Evolutionary conservation across 2,888 invertebrate genomes (phyloP), one percentile per base, ranked within the genome.

Genomic region (Synergus laeviventris): DNA sequence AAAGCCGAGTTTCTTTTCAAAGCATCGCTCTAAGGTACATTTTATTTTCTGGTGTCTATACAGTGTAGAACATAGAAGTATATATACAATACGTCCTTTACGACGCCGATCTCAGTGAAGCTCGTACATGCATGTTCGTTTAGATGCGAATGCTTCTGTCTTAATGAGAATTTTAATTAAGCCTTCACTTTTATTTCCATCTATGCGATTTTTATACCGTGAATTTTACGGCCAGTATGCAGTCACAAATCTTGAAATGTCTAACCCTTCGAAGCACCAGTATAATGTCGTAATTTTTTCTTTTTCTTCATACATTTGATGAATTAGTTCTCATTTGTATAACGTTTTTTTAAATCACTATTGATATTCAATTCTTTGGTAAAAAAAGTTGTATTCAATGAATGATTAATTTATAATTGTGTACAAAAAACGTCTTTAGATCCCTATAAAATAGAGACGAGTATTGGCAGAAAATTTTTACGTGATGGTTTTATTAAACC

Each of bases 91-190:
- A 31, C 31, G 61, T 61, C 38, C 61, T 61, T 61, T 61, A 61
- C 61, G 61, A 61, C 61, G 38, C 38, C 38, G 38, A 36, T 61
- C 61, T 24, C 42, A 24, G 42, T 45, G 42, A 66, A 42, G 18
- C 21, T 18, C 16, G 21, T 49, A n/a, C 42, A n/a, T n/a, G 16
- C 1, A 39, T 12, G 7, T 64, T 64, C 64, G 24, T 42, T 66
- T 16, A 16, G 64, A 66, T 21, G 42, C 24, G 42, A 66, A 42
- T 66, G 7, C 42, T 66, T 66, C 64, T 24, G 24, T 45, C 42
- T 24, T 66, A 45, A 66, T 66, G 64, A 66, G 64, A 66, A 66
- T 66, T 66, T 66, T 66, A 66, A 42, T 24, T 66, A 66, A 39
- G 24, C 64, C 42, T 24, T 66, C 64, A 21, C 16, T 66, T 66